These are phyloP conservation scores for Urosaurus nigricauda DNA, from an alignment of 2,797 vertebrate species.

Conservation along the genomic window DNA sequence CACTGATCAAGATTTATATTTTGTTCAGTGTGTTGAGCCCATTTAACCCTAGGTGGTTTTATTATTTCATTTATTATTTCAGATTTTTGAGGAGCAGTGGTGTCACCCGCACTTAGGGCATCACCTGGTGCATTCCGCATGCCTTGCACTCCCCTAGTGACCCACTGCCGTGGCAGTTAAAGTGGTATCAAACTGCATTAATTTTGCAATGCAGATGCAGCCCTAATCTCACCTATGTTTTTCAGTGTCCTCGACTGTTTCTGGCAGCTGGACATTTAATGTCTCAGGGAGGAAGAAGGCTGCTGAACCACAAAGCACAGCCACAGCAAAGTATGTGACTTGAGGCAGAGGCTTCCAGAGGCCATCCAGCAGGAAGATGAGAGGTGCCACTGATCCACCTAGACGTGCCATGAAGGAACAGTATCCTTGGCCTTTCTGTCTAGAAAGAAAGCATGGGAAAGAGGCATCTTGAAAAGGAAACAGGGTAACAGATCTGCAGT, in stretches of 20 bases:
- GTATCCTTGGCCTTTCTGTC: constrained; percentile 92
- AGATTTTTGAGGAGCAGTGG: too few relatives aligned
- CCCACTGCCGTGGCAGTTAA: too few relatives aligned
- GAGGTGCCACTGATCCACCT: constrained; percentile 87
- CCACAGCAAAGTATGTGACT: constrained; percentile 75
- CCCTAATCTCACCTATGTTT: constrained; percentile 73
- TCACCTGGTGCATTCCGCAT: too few relatives aligned
- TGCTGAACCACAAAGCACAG: constrained; percentile 76
- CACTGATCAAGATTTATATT: too few relatives aligned
- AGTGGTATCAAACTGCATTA: not conserved
- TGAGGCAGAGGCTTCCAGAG: constrained; percentile 86
- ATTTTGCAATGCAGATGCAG: not conserved
- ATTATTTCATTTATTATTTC: too few relatives aligned
- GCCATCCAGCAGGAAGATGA: constrained; percentile 85
- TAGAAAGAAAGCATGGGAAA: constrained; percentile 62
- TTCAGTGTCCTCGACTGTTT: constrained; percentile 90
- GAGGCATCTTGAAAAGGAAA: not conserved
- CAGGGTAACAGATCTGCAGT: not conserved
- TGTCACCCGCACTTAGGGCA: too few relatives aligned
- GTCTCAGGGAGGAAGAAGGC: constrained; percentile 87
- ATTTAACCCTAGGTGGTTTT: too few relatives aligned
- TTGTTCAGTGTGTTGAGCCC: too few relatives aligned
- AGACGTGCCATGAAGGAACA: constrained; percentile 83
- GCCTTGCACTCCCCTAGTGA: too few relatives aligned
- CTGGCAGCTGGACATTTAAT: constrained; percentile 78